Evolutionary conservation across 2,113 vertebrate species (phyloP), one percentile per base, ranked within the genome.

Genomic region (Stigmatopora argus): DNA sequence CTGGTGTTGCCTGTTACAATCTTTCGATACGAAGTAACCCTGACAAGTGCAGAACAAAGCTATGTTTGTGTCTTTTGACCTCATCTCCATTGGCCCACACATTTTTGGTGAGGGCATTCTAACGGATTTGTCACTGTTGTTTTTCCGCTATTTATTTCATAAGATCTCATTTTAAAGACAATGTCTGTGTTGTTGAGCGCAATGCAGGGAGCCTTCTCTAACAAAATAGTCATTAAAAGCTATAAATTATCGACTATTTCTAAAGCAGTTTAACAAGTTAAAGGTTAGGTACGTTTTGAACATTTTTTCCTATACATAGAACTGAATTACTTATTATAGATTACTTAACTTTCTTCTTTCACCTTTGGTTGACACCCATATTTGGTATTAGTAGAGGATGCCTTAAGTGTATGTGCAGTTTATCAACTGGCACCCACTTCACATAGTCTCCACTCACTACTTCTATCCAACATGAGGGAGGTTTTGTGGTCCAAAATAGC

Each of bases 401-500:
- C 18, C 38, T 70, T 63, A 14, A 67, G 77, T 78, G 76, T 67
- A 82, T 81, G 75, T 88, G 64, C 86, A 86, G 72, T 78, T 83
- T 67, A 75, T 90, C 86, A 89, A 80, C 85, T 87, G 86, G 70
- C 79, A 88, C 78, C 74, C 78, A 79, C 79, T 81, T 73, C 67
- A 75, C 35, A 78, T 80, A 62, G 64, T 70, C 65, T 55, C 65
- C 64, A 71, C 72, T 65, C 65, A 52, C 65, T 62, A 71, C 72
- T 62, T 72, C 46, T 45, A 61, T 64, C 65, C 26, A 77, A 83
- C 79, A 81, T 49, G 75, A 74, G 82, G 69, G 75, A 74, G 82
- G 69, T 74, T 82, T 88, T 82, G 31, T 60, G 63, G 69, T 83
- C 84, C 72, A 86, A 92, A 93, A 92, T 88, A 92, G 90, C 83